Conservation (phyloP, 1,140 invertebrate species). For the Aphidius gifuensis region DNA sequence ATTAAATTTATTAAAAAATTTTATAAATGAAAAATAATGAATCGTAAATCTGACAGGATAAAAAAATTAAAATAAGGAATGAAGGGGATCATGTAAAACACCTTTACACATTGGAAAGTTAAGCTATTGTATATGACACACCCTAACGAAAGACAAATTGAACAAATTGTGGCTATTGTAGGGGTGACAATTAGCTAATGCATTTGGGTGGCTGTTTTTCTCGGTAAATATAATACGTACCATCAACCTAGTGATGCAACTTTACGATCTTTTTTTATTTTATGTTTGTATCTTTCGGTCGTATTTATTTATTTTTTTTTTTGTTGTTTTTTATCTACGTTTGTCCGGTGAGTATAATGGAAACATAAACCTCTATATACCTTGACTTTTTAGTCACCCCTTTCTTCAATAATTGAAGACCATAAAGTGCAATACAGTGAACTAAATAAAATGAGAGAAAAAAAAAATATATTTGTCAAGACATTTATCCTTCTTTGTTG, state of each 20-base stretch:
- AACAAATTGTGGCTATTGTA: constrained; percentile 29
- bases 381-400: constrained; percentile 11
- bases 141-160: constrained; percentile 26
- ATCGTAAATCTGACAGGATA: no score
- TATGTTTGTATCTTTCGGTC: constrained; percentile 2
- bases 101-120: no score
- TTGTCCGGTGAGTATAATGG: not conserved
- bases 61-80: no score
- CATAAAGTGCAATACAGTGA: constrained; percentile 28
- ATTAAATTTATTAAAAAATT: no score
- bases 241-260: constrained; percentile 6
- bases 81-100: no score
- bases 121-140: no score
- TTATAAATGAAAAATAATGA: no score
- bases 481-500: no score
- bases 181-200: constrained; percentile 45
- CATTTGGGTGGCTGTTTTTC: constrained; percentile 17
- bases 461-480: no score
- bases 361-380: not conserved
- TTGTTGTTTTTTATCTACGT: not conserved
- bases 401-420: constrained; percentile 32
- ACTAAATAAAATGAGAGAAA: not conserved
- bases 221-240: no score
- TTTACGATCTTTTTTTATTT: constrained; percentile 22
- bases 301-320: not conserved